phyloP scores from a whole-genome alignment of 2,888 invertebrate genomes.

The Ryuthela nishihirai region DNA sequence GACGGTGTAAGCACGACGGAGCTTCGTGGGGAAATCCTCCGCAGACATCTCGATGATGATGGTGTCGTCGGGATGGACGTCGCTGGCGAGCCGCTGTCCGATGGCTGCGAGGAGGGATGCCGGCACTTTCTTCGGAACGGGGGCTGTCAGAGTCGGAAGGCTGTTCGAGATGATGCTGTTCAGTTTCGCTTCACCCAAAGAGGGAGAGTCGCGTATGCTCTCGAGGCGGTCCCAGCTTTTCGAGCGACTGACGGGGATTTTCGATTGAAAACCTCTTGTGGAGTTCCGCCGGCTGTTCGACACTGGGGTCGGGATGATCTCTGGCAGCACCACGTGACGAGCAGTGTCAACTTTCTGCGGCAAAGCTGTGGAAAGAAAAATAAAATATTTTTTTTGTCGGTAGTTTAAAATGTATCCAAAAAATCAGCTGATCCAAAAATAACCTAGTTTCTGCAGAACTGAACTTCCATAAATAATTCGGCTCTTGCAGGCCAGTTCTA shows the following conservation, averaged over 20 bases:
- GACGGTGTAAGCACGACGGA: conserved; percentile 32
- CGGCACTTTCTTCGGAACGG: conserved; percentile 23
- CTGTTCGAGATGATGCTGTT: conserved; percentile 15
- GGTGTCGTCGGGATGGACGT: conserved; percentile 46
- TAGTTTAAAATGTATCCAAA: too few species aligned
- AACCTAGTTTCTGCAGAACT: too few species aligned
- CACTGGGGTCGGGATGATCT: background rate
- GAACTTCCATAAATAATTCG: too few species aligned
- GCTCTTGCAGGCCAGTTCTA: too few species aligned
- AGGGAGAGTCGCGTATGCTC: conserved; percentile 1
- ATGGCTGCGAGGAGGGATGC: conserved; percentile 43
- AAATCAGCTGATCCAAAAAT: too few species aligned
- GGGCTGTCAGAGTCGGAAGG: conserved; percentile 18
- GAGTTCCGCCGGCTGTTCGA: background rate
- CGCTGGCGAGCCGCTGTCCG: conserved; percentile 39
- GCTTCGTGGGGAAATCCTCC: conserved; percentile 52
- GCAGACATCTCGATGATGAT: conserved; percentile 70
- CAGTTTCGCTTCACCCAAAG: conserved; percentile 1
- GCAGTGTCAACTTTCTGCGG: too few species aligned
- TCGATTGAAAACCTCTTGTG: background rate
- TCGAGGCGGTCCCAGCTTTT: conserved; percentile 33
- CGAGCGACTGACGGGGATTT: conserved; percentile 14
- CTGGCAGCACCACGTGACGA: conserved; percentile 3
- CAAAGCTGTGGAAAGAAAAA: too few species aligned
- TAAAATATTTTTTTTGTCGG: too few species aligned